Evolutionary conservation across 2,888 invertebrate species (phyloP), one percentile per base, ranked within the genome.

Genomic region (Drosophila meridiana): DNA sequence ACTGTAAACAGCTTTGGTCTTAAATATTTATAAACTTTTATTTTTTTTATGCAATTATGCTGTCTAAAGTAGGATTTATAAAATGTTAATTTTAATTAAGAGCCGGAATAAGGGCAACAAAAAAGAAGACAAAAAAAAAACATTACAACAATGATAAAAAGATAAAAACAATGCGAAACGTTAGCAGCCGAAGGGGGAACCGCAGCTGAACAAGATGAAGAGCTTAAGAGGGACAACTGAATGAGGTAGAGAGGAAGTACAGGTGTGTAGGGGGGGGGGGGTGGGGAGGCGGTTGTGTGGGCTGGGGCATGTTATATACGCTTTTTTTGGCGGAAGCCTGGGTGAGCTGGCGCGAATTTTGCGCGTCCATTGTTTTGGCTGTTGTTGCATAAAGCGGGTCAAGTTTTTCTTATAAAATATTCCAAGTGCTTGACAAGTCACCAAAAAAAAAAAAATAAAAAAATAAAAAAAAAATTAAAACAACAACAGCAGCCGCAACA

Each of bases 11-110:
- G 42, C 59, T 65, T 73, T 72, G 68, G 69, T 52, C 69, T 76
- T 60, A 82, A 87, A 75, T 73, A 87, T 82, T 85, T 77, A 87
- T 74, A 66, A 69, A 84, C 55, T 58, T 14, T 28, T 30, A 30
- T 40, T 55, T 73, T 57, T 61, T 63, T 65, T 53, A 40, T 32
- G 9, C 14, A 40, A 55, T 61, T 67, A 48, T 48, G 47, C 28
- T 13, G 28, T 28, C 28, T 47, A 14, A 47, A 28, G 59, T 8
- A 43, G 65, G 64, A 69, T 78, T 82, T 73, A 87, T 87, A 74
- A 89, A 87, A 90, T 82, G 82, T 87, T 87, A 89, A 87, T 87
- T 82, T 90, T 89, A 90, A 90, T 89, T 90, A 87, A 87, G 78
- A 70, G 69, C 66, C 38, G 59, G 53, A 69, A 74, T 40, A 30